Conservation (phyloP, 2,113 vertebrate species). For the Natator depressus region DNA sequence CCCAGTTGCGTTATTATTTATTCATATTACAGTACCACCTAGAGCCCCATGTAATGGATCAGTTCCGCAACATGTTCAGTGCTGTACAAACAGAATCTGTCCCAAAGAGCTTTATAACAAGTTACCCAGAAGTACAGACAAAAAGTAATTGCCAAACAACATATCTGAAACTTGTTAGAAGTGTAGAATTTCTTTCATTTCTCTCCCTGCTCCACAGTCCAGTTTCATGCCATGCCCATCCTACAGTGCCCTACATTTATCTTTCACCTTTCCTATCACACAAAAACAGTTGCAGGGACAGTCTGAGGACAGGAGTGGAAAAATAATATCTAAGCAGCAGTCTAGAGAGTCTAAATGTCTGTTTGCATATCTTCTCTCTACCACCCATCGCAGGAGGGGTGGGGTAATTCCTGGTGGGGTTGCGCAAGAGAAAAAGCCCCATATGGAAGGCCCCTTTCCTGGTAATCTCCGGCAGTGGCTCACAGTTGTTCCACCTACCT, state of each 20-base stretch:
- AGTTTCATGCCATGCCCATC: neutral
- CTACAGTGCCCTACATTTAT: neutral
- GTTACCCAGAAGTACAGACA: neutral
- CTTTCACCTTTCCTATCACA: neutral
- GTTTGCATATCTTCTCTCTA: neutral
- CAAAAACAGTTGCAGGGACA: neutral
- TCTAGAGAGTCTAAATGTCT: neutral
- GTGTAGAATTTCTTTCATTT: neutral
- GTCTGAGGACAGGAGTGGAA: neutral
- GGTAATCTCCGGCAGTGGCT: neutral
- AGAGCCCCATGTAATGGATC: neutral
- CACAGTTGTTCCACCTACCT: neutral
- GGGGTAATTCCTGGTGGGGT: neutral
- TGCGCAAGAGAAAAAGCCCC: neutral
- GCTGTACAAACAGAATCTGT: neutral
- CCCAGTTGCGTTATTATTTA: neutral
- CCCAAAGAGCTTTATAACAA: fast-evolving
- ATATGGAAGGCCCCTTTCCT: neutral
- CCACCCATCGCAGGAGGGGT: neutral
- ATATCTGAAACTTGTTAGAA: neutral
- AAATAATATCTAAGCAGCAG: neutral
- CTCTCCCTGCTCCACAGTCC: neutral
- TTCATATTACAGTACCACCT: neutral
- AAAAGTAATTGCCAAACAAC: neutral
- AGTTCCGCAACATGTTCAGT: fast-evolving